Conservation (phyloP, 2,888 invertebrate species). For the Drosophila algonquin region DNA sequence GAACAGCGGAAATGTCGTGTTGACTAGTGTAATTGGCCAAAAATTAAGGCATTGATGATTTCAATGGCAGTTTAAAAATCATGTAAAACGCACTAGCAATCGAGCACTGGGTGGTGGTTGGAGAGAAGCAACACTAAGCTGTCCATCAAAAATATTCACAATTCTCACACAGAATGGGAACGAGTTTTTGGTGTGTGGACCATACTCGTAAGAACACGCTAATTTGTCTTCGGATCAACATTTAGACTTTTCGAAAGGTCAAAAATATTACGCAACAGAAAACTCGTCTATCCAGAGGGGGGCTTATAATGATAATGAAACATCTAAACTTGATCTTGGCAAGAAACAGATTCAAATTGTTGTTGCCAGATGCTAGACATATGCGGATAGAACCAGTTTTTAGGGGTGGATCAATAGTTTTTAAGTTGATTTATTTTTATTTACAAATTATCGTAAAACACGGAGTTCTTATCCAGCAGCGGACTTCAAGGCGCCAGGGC, state of each 20-base stretch:
- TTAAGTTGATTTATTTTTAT: constrained; percentile 15
- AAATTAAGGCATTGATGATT: not conserved
- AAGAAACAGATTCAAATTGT: constrained; percentile 29
- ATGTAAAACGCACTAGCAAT: too few relatives aligned
- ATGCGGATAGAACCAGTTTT: constrained; percentile 56
- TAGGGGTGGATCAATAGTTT: not conserved
- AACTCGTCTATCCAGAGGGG: constrained; percentile 58
- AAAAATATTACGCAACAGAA: constrained; percentile 58
- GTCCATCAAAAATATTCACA: constrained; percentile 12
- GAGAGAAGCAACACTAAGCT: not conserved
- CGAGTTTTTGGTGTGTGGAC: constrained; percentile 37
- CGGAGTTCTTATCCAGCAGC: constrained; percentile 69
- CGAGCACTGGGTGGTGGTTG: too few relatives aligned
- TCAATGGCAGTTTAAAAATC: not conserved
- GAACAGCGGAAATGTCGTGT: too few relatives aligned
- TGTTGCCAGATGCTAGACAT: constrained; percentile 20
- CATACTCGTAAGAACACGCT: constrained; percentile 23
- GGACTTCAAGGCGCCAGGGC: constrained; percentile 73
- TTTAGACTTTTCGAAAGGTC: constrained; percentile 46
- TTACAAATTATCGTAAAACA: constrained; percentile 23
- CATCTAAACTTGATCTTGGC: constrained; percentile 58
- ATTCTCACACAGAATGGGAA: constrained; percentile 24
- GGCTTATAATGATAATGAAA: constrained; percentile 53
- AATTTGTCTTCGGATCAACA: constrained; percentile 33
- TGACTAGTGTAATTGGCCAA: too few relatives aligned